phyloP scores from a whole-genome alignment of 2,888 invertebrate genomes.

The Aquatica leii region DNA sequence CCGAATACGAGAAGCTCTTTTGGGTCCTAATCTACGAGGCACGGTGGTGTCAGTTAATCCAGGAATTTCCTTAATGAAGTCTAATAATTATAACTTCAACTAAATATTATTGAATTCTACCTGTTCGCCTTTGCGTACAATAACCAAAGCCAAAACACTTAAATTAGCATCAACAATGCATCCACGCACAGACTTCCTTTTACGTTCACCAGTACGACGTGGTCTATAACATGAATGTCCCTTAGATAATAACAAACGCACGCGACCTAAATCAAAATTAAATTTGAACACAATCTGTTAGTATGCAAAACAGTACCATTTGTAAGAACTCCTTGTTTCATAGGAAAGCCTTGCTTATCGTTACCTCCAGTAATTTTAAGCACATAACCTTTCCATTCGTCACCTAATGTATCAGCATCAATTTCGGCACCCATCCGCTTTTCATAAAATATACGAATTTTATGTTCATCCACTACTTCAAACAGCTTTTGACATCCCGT shows the following conservation, averaged over 20 bases:
- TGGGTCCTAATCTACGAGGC: constrained; percentile 96
- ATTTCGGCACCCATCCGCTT: too few species aligned
- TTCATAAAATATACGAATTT: too few species aligned
- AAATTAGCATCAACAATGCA: constrained; percentile 98
- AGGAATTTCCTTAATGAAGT: constrained; percentile 81
- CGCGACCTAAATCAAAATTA: constrained; percentile 86
- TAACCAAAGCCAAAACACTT: constrained; percentile 92
- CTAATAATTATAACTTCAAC: too few species aligned
- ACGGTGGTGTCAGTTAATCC: constrained; percentile 94
- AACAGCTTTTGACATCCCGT: too few species aligned
- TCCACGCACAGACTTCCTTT: constrained; percentile 97
- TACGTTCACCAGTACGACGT: constrained; percentile 94
- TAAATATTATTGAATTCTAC: constrained; percentile 56
- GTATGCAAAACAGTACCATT: too few species aligned
- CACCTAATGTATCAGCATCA: too few species aligned
- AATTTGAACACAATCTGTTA: too few species aligned
- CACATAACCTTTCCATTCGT: too few species aligned
- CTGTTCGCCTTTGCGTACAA: constrained; percentile 94
- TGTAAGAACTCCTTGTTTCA: too few species aligned
- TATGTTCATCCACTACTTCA: too few species aligned
- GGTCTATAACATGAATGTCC: constrained; percentile 97
- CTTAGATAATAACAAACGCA: constrained; percentile 92
- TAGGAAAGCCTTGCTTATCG: too few species aligned
- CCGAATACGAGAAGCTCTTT: constrained; percentile 95
- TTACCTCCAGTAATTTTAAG: too few species aligned